phyloP scores from a whole-genome alignment of 2,113 vertebrate species.

The Lepisosteus oculatus region DNA sequence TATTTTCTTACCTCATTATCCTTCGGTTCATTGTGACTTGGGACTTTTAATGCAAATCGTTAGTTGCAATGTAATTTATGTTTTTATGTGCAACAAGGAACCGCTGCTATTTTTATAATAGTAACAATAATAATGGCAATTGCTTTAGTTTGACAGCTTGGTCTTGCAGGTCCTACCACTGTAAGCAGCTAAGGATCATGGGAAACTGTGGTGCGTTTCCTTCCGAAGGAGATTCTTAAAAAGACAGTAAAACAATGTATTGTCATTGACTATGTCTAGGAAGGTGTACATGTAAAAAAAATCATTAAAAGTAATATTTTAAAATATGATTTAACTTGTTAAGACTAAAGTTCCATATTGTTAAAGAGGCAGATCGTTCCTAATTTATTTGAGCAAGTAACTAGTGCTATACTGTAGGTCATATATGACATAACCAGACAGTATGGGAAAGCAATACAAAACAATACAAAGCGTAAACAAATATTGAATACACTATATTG shows the following conservation, averaged over 20 bases:
- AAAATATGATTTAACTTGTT: too few relatives aligned
- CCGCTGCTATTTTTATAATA: not conserved
- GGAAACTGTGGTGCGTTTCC: not conserved
- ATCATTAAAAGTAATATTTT: too few relatives aligned
- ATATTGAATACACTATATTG: too few relatives aligned
- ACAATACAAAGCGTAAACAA: too few relatives aligned
- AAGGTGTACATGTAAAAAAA: too few relatives aligned
- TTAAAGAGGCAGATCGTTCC: too few relatives aligned
- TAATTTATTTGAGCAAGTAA: too few relatives aligned
- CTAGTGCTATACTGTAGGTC: too few relatives aligned
- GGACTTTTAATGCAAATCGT: not conserved
- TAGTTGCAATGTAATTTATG: not conserved
- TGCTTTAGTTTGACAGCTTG: constrained; percentile 20
- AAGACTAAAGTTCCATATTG: too few relatives aligned
- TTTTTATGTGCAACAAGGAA: not conserved
- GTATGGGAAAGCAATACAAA: too few relatives aligned
- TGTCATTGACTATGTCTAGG: too few relatives aligned
- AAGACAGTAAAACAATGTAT: not conserved
- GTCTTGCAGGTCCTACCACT: not conserved
- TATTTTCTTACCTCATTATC: constrained; percentile 19
- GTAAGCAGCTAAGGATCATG: constrained; percentile 7
- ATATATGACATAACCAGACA: too few relatives aligned
- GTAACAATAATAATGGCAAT: constrained; percentile 1
- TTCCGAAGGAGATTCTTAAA: constrained; percentile 10
- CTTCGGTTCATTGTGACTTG: constrained; percentile 8